A percentile compares a stretch with the other conserved stretches of the same genome.
Conservation (phyloP, 2,797 vertebrate genomes). For the Paedocypris micromegethes region DNA sequence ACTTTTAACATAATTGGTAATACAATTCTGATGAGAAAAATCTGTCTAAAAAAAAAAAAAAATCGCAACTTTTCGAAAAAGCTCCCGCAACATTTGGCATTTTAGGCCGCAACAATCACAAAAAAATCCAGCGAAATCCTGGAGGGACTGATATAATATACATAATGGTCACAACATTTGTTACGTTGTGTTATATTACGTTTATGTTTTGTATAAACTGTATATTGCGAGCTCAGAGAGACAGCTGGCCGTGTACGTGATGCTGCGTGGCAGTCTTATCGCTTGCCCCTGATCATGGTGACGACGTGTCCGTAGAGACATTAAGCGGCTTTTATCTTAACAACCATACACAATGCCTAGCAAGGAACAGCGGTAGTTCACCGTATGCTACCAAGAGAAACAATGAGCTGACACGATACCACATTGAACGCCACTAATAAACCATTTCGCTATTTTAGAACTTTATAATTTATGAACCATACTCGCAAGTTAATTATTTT, state of each 20-base stretch:
- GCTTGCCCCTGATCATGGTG: constrained; percentile 50
- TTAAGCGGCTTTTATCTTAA: constrained; percentile 51
- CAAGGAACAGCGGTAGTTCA: constrained; percentile 8
- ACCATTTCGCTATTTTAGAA: too few relatives aligned
- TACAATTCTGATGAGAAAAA: too few relatives aligned
- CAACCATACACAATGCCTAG: constrained; percentile 15
- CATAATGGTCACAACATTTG: constrained; percentile 46
- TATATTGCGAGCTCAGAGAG: constrained; percentile 52
- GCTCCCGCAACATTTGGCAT: too few relatives aligned
- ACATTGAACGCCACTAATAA: neutral
- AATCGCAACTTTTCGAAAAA: too few relatives aligned
- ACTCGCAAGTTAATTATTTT: too few relatives aligned
- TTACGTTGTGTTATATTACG: constrained; percentile 39
- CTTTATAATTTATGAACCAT: too few relatives aligned
- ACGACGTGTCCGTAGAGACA: constrained; percentile 37
- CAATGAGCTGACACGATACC: neutral
- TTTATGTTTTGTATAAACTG: neutral
- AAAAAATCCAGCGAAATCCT: too few relatives aligned
- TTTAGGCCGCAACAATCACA: too few relatives aligned
- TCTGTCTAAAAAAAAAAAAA: too few relatives aligned
- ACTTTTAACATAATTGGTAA: too few relatives aligned
- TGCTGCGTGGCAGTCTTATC: constrained; percentile 35
- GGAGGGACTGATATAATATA: neutral
- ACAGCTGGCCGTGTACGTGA: constrained; percentile 60
- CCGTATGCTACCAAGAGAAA: constrained; percentile 2